Evolutionary conservation across 1,140 invertebrate species (phyloP).

Genomic region (Tetramorium simillimum): DNA sequence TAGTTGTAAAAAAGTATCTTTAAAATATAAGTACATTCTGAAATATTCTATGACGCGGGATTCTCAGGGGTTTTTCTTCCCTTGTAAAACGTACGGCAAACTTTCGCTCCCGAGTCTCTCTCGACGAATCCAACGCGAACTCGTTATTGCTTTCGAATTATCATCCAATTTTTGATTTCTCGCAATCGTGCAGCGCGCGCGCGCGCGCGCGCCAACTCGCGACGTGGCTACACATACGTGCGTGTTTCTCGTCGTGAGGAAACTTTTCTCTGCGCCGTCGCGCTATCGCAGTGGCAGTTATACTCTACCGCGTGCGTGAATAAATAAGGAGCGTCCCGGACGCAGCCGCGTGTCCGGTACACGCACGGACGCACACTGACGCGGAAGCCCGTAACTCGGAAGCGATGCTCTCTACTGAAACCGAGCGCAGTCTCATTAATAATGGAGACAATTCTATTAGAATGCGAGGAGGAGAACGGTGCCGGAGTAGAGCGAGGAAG

Average conservation of each 20-base stretch:
- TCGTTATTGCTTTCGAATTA: not conserved
- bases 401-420: slow-evolving; percentile 19
- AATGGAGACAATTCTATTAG: slow-evolving; percentile 77
- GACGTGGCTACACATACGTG: not conserved
- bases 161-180: not conserved
- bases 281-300: slow-evolving; percentile 61
- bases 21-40: not conserved
- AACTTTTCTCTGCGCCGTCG: slow-evolving; percentile 61
- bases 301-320: slow-evolving; percentile 67
- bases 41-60: not conserved
- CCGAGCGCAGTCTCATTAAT: slow-evolving; percentile 72
- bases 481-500: not conserved
- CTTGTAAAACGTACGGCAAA: not conserved
- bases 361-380: slow-evolving; percentile 51
- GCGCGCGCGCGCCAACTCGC: not conserved
- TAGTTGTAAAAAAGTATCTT: not conserved
- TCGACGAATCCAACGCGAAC: too few relatives aligned
- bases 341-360: slow-evolving; percentile 63
- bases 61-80: not conserved
- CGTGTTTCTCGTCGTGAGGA: slow-evolving; percentile 21
- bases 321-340: slow-evolving; percentile 65
- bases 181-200: not conserved
- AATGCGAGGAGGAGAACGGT: slow-evolving; percentile 62
- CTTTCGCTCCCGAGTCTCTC: not conserved
- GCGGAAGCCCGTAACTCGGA: slow-evolving; percentile 55